Base-by-base conservation (phyloP, 2,888 invertebrate genomes). In the Carpatolechia fugitivella region DNA sequence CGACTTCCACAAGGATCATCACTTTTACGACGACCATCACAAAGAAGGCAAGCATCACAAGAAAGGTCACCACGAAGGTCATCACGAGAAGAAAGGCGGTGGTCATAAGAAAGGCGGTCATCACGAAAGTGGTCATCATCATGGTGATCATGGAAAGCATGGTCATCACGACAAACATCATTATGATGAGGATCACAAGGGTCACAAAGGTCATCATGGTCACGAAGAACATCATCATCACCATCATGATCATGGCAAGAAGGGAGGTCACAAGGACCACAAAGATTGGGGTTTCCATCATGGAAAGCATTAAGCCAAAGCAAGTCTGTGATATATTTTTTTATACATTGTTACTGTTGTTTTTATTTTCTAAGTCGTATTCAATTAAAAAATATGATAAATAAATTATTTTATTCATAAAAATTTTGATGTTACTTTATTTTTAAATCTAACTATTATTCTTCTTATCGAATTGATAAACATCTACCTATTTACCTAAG, bases 131-230 rank as follows among this genome's bases (percentile, higher is more conserved):
- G 89, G 89, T 1, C 89, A 90, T 58, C 84, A 90, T 52, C 82
- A 88, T n/a, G 81, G 82, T 65, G 87, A 89, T 68, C 87, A 89
- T 56, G 86, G 85, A 55, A 80, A 89, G 58, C 76, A 85, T n/a
- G 82, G 81, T 24, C 87, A 89, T 69, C 89, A 89, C 54, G 87
- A 89, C 60, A 89, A 89, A 64, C 85, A 86, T 68, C 88, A 89
- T 66, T 61, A 84, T 41, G 88, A 89, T 58, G 87, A 84, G 55
- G 78, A 86, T 56, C 88, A 89, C 57, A 74, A 89, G 14, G 89
- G 88, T n/a, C 89, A 89, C 67, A 88, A 89, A 65, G 89, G 89
- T 36, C 89, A 89, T 59, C 88, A 89, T 57, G 89, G 89, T 16
- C 89, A 89, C 64, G 88, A 89, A 54, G 87, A 87, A 54, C 89